phyloP scores from a whole-genome alignment of 2,888 invertebrate species.

The Sarcophaga subvicina region DNA sequence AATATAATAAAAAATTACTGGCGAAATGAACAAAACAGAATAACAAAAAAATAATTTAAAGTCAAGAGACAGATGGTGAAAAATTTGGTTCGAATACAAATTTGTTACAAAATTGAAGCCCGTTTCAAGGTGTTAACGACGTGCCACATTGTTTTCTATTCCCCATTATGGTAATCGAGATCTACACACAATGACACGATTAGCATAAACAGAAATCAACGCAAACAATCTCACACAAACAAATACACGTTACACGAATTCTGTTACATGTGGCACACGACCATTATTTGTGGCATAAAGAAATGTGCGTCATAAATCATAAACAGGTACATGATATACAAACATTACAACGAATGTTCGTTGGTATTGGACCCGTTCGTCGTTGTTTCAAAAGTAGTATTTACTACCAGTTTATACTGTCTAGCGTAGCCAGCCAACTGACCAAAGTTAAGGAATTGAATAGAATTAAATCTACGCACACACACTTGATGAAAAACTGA shows the following conservation, averaged over 20 bases:
- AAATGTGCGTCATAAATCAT: slow-evolving; percentile 64
- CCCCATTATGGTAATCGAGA: slow-evolving; percentile 29
- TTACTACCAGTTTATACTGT: neutral
- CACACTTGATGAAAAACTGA: no score
- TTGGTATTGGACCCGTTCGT: neutral
- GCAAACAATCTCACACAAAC: neutral
- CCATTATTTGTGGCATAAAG: neutral
- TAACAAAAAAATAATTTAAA: slow-evolving; percentile 16
- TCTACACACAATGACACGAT: slow-evolving; percentile 54
- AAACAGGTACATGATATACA: slow-evolving; percentile 43
- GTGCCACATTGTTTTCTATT: slow-evolving; percentile 48
- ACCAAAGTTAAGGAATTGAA: no score
- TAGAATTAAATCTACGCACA: no score
- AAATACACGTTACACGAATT: neutral
- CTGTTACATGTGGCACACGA: neutral
- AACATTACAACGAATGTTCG: neutral
- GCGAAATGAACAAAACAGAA: neutral
- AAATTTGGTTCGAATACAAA: slow-evolving; percentile 55
- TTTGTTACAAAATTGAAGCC: slow-evolving; percentile 57
- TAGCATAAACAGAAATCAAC: slow-evolving; percentile 51
- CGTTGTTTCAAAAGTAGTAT: neutral
- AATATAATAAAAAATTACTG: neutral
- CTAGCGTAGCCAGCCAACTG: no score
- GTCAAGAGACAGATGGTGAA: slow-evolving; percentile 54
- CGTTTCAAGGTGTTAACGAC: slow-evolving; percentile 60